Percentiles rank a stretch among this genome's conserved stretches.
These are phyloP conservation scores for Pomacea maculata DNA, from an alignment of 1,140 invertebrate species.

Conservation along the genomic window DNA sequence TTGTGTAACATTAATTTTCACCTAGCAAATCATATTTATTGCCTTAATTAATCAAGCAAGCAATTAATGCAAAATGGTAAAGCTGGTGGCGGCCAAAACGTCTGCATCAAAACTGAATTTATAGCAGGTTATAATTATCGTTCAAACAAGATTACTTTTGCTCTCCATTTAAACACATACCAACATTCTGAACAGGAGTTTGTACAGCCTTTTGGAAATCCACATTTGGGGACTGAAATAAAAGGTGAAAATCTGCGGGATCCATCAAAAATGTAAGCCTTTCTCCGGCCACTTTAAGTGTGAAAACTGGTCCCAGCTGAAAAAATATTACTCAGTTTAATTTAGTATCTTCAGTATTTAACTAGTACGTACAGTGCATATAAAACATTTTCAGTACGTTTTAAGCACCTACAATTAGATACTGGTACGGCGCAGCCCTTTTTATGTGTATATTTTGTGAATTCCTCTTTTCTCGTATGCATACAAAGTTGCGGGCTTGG, in stretches of 20 bases:
- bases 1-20: no score
- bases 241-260: conserved; percentile 47
- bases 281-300: conserved; percentile 53
- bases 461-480: neutral
- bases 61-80: no score
- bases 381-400: neutral
- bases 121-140: no score
- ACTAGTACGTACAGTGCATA: neutral
- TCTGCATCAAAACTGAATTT: no score
- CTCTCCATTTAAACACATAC: conserved; percentile 21
- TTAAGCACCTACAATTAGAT: no score
- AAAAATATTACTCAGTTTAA: conserved; percentile 17
- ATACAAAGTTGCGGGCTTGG: no score
- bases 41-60: no score
- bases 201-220: conserved; percentile 58
- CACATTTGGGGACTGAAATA: conserved; percentile 49
- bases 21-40: no score
- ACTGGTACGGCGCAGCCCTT: no score
- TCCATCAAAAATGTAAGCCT: conserved; percentile 54
- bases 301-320: conserved; percentile 55
- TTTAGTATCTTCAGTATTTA: neutral
- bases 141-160: neutral
- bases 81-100: no score
- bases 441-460: neutral
- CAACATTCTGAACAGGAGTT: conserved; percentile 44